These are phyloP conservation scores for Mustela nigripes DNA, from an alignment of 2,113 vertebrate species.

Conservation along the genomic window DNA sequence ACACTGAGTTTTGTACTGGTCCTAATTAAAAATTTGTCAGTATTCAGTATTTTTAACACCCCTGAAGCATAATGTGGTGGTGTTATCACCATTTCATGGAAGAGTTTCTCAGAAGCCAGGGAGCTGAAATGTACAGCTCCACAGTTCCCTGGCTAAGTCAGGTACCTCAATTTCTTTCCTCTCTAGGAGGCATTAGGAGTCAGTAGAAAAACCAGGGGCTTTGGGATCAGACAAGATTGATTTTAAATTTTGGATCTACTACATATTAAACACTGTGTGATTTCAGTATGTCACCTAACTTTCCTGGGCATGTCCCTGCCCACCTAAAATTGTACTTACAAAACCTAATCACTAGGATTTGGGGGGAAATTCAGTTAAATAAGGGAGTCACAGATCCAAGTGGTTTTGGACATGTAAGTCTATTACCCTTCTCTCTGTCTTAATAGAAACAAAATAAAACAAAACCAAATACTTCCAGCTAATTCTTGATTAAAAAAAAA, in stretches of 20 bases:
- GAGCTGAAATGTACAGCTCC: neutral
- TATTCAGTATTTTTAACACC: neutral
- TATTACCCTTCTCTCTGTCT: neutral
- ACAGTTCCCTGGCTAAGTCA: neutral
- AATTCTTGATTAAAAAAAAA: neutral
- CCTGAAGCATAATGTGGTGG: neutral
- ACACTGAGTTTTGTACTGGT: neutral
- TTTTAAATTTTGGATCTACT: conserved; percentile 28
- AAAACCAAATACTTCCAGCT: neutral
- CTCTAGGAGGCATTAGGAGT: neutral
- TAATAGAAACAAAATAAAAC: neutral
- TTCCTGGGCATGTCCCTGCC: neutral
- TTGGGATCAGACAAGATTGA: conserved; percentile 24
- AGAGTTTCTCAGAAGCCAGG: conserved; percentile 23
- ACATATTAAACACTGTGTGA: neutral
- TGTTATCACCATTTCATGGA: neutral
- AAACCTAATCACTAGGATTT: neutral
- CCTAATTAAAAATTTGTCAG: conserved; percentile 34
- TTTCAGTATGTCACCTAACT: neutral
- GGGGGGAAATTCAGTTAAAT: conserved; percentile 18
- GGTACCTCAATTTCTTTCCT: neutral
- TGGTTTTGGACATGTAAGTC: neutral
- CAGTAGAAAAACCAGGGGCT: neutral
- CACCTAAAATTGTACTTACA: neutral
- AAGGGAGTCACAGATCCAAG: neutral